phyloP scores from a whole-genome alignment of 2,113 vertebrate genomes.

The Alaudala cheleensis region DNA sequence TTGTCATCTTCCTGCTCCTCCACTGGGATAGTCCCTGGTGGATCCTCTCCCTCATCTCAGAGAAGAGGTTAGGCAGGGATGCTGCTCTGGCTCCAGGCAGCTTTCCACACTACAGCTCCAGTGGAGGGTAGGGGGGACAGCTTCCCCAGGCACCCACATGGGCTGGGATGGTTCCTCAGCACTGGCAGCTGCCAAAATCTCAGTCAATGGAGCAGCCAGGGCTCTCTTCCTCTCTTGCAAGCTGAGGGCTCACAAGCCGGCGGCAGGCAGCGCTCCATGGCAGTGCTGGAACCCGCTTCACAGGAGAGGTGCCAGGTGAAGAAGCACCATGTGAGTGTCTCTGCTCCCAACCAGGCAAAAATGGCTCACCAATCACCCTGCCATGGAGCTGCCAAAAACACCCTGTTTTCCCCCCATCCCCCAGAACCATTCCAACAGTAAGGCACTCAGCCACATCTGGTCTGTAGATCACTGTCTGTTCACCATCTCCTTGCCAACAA shows the following conservation, averaged over 20 bases:
- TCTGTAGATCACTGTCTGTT: neutral
- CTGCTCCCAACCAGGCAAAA: neutral
- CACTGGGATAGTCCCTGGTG: neutral
- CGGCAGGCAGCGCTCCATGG: neutral
- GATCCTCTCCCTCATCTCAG: neutral
- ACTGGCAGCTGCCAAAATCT: neutral
- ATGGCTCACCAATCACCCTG: neutral
- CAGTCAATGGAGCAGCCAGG: accelerated
- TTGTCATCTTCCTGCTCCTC: neutral
- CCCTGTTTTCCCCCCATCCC: neutral
- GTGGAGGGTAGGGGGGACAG: neutral
- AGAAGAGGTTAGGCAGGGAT: accelerated
- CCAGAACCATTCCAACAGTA: neutral
- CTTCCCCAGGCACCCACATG: neutral
- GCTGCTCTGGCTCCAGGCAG: neutral
- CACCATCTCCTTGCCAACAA: neutral
- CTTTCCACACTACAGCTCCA: neutral
- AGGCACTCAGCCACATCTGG: neutral
- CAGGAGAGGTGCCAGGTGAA: neutral
- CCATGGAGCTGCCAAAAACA: neutral
- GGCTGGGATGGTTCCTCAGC: neutral
- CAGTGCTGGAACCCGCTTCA: accelerated
- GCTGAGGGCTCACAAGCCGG: accelerated
- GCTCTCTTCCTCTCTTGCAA: neutral
- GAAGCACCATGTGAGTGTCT: accelerated